Evolutionary conservation across 2,113 vertebrate species (phyloP), one percentile per base, ranked within the genome.

Genomic region (Coracopsis vasa): DNA sequence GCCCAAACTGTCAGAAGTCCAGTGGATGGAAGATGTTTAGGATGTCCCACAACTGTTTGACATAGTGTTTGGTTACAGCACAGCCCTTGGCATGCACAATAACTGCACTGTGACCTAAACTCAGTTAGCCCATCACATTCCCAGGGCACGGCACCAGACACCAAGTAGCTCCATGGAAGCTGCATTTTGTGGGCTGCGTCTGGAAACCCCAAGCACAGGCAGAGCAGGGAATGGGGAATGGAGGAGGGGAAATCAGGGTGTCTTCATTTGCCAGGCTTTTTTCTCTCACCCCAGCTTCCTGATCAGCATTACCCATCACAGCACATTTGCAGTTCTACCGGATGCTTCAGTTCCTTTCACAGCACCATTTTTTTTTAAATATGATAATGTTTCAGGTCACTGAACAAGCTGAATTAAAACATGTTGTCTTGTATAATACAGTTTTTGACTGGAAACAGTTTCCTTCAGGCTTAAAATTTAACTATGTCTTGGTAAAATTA

Each of bases 121-220:
- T 37, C 33, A 21, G 61, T n/a, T 50, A 11, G 21, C 44, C 39
- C 21, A 1, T 28, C 2, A 3, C 7, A 5, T 19, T 35, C 42
- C 53, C 17, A 53, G 50, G 53, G 23, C 53, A 28, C 0, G 0
- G 37, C 67, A 10, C 29, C 14, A 20, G 86, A 21, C 0, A 0
- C 41, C 18, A 10, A 1, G 35, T 7, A 75, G 14, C 19, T 37
- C 23, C 27, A 11, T 17, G 48, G 48, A n/a, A 85, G 2, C 31
- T 12, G 10, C 9, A 13, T 16, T 48, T 24, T 71, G 0, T 1
- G 18, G 45, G 21, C 47, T 62, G 56, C 28, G 13, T 18, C 24
- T 8, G 2, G 37, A 44, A 62, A 28, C 2, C 1, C 7, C 9
- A 2, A 39, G n/a, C 25, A 28, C 12, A 31, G 41, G 69, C 10